Percentiles rank a stretch among this genome's conserved stretches.
phyloP scores from a whole-genome alignment of 1,140 invertebrate genomes.

The Oreohelix idahoensis region DNA sequence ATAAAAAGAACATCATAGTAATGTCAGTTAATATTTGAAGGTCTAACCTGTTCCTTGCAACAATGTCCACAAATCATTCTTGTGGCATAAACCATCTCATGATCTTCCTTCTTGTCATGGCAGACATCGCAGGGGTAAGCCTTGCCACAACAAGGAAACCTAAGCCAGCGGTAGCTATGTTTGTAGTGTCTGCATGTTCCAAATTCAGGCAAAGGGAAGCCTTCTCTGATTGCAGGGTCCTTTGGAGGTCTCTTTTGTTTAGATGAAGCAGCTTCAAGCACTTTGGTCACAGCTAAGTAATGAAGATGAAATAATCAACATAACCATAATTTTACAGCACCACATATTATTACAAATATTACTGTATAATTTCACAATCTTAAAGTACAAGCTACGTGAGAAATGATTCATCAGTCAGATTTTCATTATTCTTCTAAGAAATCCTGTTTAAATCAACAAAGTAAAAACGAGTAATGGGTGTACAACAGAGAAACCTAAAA shows the following conservation, averaged over 20 bases:
- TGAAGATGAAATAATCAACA: neutral
- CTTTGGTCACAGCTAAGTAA: slow-evolving; percentile 13
- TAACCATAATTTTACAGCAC: no score
- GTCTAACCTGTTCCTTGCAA: slow-evolving; percentile 71
- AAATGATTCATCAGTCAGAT: no score
- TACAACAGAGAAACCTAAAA: no score
- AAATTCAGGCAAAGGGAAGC: slow-evolving; percentile 70
- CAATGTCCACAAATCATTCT: slow-evolving; percentile 74
- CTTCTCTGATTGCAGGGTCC: slow-evolving; percentile 70
- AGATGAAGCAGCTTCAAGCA: slow-evolving; percentile 1
- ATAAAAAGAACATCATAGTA: no score
- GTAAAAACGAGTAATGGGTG: no score
- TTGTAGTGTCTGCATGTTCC: slow-evolving; percentile 74
- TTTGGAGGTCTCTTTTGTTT: slow-evolving; percentile 42
- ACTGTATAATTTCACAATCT: no score
- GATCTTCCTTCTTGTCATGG: slow-evolving; percentile 72
- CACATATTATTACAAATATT: no score
- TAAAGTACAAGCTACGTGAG: no score
- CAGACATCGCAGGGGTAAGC: slow-evolving; percentile 73
- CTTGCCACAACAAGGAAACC: slow-evolving; percentile 74
- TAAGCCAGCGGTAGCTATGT: slow-evolving; percentile 74
- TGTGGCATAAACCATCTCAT: slow-evolving; percentile 73
- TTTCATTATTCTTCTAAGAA: no score
- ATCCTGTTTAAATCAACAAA: no score
- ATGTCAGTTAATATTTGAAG: neutral